Base-by-base conservation (phyloP, 2,797 vertebrate genomes). In the Babyrousa celebensis region DNA sequence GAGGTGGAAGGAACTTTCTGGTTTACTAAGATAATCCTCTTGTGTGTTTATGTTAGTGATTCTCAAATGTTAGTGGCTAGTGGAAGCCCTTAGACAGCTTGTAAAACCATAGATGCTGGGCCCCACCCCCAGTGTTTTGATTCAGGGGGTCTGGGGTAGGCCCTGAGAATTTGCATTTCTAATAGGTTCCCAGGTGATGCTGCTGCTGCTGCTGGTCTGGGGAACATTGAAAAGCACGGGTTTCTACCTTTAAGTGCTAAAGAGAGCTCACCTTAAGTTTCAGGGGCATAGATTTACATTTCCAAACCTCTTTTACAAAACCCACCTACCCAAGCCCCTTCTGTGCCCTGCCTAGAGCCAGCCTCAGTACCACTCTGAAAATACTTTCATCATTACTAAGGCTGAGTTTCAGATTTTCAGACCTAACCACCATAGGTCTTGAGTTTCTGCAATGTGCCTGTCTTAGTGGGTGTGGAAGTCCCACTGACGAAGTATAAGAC, bases 331-430 rank as follows among this genome's bases (percentile, higher is more conserved):
- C 2, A 7, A 3, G 6, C 12, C 27, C 18, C 62, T 83, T 6
- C 29, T 12, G 15, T 82, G 62, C 15, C 32, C 40, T 72, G 40
- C 70, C 56, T 80, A 62, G 75, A 75, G n/a, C 60, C 43, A 89
- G 54, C 71, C 40, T 90, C 52, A 82, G 20, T 29, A 20, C n/a
- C 27, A 84, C 20, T 52, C 5, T 9, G 90, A 84, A 87, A 63
- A 32, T 18, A 58, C 70, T 58, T 54, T 18, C 62, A 62, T 91
- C 54, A 11, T 92, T 93, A 72, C 68, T 71, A 60, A 67, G 83
- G 87, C 63, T 70, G n/a, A 54, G 36, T 82, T 80, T 75, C 43
- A 29, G 43, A 65, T 89, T 82, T 85, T 71, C 68, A 92, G 79
- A n/a, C 12, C 56, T 89, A 72, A 58, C 23, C 14, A 9, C 54